Evolutionary conservation across 1,140 invertebrate species (phyloP).

Genomic region (Camponotus pennsylvanicus): DNA sequence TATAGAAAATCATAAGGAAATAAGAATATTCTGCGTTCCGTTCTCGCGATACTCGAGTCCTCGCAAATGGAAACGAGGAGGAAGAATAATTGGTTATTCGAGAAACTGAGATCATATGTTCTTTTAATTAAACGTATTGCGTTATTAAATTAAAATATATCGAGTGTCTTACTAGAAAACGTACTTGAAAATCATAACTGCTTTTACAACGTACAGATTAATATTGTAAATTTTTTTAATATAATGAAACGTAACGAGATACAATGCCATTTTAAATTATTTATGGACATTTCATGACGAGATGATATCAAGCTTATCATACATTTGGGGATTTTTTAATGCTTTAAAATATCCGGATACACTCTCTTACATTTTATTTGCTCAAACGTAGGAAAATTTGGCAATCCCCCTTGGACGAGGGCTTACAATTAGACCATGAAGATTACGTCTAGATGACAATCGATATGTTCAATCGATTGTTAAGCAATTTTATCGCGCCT

Average conservation of each 20-base stretch:
- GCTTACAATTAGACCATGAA: neutral
- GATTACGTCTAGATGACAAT: slow-evolving; percentile 16
- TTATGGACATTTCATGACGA: neutral
- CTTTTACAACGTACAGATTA: neutral
- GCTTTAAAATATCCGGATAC: neutral
- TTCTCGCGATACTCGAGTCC: slow-evolving; percentile 7
- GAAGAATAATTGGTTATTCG: slow-evolving; percentile 51
- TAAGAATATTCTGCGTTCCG: slow-evolving; percentile 28
- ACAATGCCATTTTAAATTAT: neutral
- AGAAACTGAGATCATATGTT: slow-evolving; percentile 43
- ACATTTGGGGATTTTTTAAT: neutral
- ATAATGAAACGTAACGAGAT: neutral
- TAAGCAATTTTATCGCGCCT: slow-evolving; percentile 11
- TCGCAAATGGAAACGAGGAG: slow-evolving; percentile 28
- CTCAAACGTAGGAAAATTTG: slow-evolving; percentile 11
- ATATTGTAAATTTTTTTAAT: neutral
- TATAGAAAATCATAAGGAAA: slow-evolving; percentile 35
- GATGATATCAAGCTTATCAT: neutral
- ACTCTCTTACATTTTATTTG: neutral
- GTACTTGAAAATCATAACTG: neutral
- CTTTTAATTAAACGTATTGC: slow-evolving; percentile 14
- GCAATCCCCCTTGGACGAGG: neutral
- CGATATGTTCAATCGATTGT: neutral
- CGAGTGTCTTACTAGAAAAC: neutral
- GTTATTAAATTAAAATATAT: neutral